These are phyloP conservation scores for Pygoscelis adeliae DNA, from an alignment of 2,113 vertebrate species.

Conservation along the genomic window DNA sequence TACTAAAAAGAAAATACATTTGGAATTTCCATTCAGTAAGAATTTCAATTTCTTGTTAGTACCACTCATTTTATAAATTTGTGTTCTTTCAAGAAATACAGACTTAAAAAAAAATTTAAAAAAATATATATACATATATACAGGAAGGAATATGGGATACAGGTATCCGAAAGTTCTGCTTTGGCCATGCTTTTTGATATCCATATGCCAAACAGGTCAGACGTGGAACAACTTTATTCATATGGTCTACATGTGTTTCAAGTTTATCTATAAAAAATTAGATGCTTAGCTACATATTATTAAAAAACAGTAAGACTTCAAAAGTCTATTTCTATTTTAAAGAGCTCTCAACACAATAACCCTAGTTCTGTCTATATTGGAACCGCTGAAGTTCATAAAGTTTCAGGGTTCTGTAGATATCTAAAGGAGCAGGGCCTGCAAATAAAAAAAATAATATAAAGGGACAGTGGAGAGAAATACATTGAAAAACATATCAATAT, in stretches of 20 bases:
- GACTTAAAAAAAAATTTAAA: not conserved
- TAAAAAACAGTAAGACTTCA: not conserved
- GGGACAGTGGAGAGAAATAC: not conserved
- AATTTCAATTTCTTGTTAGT: not conserved
- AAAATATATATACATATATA: not conserved
- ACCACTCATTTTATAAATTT: not conserved
- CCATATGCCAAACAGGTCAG: not conserved
- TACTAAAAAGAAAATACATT: not conserved
- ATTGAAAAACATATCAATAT: not conserved
- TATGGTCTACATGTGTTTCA: not conserved
- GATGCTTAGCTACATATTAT: not conserved
- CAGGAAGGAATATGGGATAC: not conserved
- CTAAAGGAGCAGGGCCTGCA: not conserved
- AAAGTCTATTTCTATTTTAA: not conserved
- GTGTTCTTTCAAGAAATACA: not conserved
- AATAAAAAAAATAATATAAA: not conserved
- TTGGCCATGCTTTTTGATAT: not conserved
- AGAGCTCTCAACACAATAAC: not conserved
- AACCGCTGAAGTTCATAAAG: not conserved
- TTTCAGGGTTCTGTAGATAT: not conserved
- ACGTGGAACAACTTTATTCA: not conserved
- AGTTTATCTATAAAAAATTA: not conserved
- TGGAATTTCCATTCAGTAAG: not conserved
- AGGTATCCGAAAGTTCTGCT: not conserved
- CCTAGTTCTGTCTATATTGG: not conserved